These are phyloP conservation scores for Onchidella celtica DNA, from an alignment of 2,888 invertebrate species.

Conservation along the genomic window DNA sequence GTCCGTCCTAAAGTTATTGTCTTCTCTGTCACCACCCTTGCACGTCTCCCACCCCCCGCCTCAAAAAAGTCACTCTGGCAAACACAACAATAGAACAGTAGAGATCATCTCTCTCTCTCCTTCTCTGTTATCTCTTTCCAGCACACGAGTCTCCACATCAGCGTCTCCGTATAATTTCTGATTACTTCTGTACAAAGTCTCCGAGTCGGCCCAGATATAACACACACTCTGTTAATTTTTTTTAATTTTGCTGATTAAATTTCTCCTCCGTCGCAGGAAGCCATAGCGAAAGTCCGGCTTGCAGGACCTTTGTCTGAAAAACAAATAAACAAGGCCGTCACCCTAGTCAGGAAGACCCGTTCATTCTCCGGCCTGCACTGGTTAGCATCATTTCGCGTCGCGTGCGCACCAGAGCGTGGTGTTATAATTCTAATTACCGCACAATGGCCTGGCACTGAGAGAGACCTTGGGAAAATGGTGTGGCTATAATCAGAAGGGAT, in stretches of 20 bases:
- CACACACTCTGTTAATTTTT: too few species aligned
- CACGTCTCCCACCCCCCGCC: too few species aligned
- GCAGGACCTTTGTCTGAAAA: background rate
- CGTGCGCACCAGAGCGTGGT: background rate
- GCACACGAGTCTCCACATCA: background rate
- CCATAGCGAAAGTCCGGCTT: background rate
- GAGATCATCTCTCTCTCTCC: too few species aligned
- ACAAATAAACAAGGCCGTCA: background rate
- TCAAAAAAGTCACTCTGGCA: too few species aligned
- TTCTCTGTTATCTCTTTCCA: too few species aligned
- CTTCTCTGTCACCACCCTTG: too few species aligned
- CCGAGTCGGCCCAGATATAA: background rate
- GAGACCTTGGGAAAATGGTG: background rate
- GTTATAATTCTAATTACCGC: background rate
- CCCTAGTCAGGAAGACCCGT: background rate
- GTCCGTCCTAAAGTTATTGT: too few species aligned
- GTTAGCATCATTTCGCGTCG: too few species aligned
- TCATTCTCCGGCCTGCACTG: too few species aligned
- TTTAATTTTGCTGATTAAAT: background rate
- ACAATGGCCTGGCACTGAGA: too few species aligned
- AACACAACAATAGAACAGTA: too few species aligned
- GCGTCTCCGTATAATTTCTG: background rate
- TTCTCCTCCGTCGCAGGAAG: slow-evolving; percentile 7
- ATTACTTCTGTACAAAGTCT: background rate
- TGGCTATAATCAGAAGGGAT: background rate